A percentile compares a stretch with the other conserved stretches of the same genome.
These are phyloP conservation scores for Phrixothrix hirtus DNA, from an alignment of 2,888 invertebrate species.

Conservation along the genomic window DNA sequence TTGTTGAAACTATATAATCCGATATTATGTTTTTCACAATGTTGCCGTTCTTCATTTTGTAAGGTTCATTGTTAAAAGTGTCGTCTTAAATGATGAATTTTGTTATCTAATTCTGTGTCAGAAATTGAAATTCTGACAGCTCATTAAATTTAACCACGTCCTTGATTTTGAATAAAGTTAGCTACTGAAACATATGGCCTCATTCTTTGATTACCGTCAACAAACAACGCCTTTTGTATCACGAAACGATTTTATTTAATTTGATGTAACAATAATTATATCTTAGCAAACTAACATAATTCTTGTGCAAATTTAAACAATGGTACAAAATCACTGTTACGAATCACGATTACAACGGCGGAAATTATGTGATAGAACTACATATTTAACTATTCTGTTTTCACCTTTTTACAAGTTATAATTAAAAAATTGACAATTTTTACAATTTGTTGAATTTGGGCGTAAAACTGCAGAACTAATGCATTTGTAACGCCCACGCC, in stretches of 20 bases:
- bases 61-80: too few relatives aligned
- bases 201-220: too few relatives aligned
- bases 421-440: neutral
- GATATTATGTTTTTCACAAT: too few relatives aligned
- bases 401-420: neutral
- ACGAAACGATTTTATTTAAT: neutral
- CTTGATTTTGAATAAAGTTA: neutral
- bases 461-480: neutral
- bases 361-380: conserved; percentile 7
- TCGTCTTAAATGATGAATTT: too few relatives aligned
- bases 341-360: conserved; percentile 6
- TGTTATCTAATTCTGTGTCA: too few relatives aligned
- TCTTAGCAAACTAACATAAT: conserved; percentile 15
- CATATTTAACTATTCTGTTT: neutral
- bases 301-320: conserved; percentile 20
- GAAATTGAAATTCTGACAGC: too few relatives aligned
- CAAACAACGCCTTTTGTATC: too few relatives aligned
- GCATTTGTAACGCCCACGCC: neutral
- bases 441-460: neutral
- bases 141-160: too few relatives aligned
- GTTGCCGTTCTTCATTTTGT: too few relatives aligned
- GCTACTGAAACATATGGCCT: too few relatives aligned
- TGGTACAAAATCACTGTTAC: conserved; percentile 11
- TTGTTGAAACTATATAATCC: too few relatives aligned
- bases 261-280: conserved; percentile 1